A percentile compares a stretch with the other conserved stretches of the same genome.
Conservation (phyloP, 2,797 vertebrate genomes). For the Enteromius unitaeniatus region DNA sequence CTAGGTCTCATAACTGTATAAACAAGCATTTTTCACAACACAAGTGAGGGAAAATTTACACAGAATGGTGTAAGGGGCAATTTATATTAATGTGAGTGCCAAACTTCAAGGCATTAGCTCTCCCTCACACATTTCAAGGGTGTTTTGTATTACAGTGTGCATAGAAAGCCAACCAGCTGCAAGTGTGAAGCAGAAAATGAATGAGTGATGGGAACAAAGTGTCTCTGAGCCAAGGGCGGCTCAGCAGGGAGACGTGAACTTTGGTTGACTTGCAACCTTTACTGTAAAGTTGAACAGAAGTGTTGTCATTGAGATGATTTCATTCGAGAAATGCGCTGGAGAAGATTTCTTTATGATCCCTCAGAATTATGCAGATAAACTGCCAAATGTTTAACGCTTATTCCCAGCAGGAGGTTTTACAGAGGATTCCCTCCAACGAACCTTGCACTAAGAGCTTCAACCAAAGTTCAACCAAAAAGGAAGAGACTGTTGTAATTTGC, state of each 20-base stretch:
- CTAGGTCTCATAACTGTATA: slow-evolving; percentile 46
- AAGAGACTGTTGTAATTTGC: slow-evolving; percentile 50
- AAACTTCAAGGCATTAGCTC: slow-evolving; percentile 24
- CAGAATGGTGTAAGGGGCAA: slow-evolving; percentile 32
- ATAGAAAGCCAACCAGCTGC: slow-evolving; percentile 12
- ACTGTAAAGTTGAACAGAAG: slow-evolving; percentile 59
- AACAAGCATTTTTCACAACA: slow-evolving; percentile 49
- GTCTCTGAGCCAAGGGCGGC: slow-evolving; percentile 53
- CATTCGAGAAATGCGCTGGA: slow-evolving; percentile 63
- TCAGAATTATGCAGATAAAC: slow-evolving; percentile 58
- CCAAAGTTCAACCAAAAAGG: slow-evolving; percentile 52
- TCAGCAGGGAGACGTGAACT: slow-evolving; percentile 51
- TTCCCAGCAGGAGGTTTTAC: slow-evolving; percentile 57
- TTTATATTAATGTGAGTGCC: slow-evolving; percentile 38
- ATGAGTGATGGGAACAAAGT: slow-evolving; percentile 57
- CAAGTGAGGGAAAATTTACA: slow-evolving; percentile 43
- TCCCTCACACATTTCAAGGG: slow-evolving; percentile 47
- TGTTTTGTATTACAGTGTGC: slow-evolving; percentile 49
- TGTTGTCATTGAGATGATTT: slow-evolving; percentile 74
- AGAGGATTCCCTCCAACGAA: slow-evolving; percentile 45
- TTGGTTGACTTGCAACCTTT: slow-evolving; percentile 64
- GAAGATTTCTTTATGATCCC: slow-evolving; percentile 15
- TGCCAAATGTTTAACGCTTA: slow-evolving; percentile 63
- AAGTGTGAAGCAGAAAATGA: slow-evolving; percentile 34
- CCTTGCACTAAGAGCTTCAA: slow-evolving; percentile 50